Percentiles rank a stretch among this genome's conserved stretches.
Conservation (phyloP, 2,797 vertebrate species). For the Chrysolophus pictus region DNA sequence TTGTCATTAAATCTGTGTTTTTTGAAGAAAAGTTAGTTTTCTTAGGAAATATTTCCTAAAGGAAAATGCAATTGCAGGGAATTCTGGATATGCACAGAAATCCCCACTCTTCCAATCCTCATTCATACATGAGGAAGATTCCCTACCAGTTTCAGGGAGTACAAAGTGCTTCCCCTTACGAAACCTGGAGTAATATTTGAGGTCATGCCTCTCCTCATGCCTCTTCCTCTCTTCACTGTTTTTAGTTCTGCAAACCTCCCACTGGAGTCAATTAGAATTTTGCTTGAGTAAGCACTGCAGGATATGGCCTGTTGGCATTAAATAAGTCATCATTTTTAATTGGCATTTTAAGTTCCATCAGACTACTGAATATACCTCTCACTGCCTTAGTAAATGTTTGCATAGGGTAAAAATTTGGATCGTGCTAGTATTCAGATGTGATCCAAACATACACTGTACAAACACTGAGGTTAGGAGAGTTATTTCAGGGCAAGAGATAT, state of each 20-base stretch:
- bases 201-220: not conserved
- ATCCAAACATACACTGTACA: constrained; percentile 28
- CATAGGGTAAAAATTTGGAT: constrained; percentile 64
- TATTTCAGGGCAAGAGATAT: not conserved
- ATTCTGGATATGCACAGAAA: not conserved
- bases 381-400: constrained; percentile 68
- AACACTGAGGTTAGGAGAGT: not conserved
- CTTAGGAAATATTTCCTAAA: not conserved
- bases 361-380: constrained; percentile 42
- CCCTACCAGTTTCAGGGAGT: not conserved
- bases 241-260: constrained; percentile 48
- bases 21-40: not conserved
- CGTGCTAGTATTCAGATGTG: constrained; percentile 22
- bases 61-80: not conserved
- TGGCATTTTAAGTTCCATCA: constrained; percentile 74
- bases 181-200: constrained; percentile 22
- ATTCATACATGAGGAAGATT: not conserved
- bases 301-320: constrained; percentile 67
- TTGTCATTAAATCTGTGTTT: not conserved
- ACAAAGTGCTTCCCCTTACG: not conserved
- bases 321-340: constrained; percentile 80
- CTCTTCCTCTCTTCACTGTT: not conserved
- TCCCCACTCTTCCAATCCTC: not conserved
- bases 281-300: constrained; percentile 63
- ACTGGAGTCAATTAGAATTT: constrained; percentile 68